Evolutionary conservation across 2,888 invertebrate genomes (phyloP), one percentile per base, ranked within the genome.

Genomic region (Leptarthrus brevirostris): DNA sequence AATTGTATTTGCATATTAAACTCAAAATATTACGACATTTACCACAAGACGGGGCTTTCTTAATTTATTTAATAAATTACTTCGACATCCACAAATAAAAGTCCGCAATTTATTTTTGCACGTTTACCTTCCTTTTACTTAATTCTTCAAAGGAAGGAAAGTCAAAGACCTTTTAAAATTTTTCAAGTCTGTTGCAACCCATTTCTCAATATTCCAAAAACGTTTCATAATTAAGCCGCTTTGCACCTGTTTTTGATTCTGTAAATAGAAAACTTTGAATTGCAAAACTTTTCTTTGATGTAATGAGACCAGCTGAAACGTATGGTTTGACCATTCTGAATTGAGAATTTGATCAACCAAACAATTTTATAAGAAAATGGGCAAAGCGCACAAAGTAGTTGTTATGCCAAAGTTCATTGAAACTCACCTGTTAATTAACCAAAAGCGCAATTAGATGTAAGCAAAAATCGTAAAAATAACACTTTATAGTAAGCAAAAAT

Each of bases 241-340:
- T 22, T 61, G 40, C 61, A 61, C 61, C 61, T 61, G 61, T 61
- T 61, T 36, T 61, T 40, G n/a, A 18, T 40, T 30, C 40, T 61
- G 12, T 4, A 61, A 61, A 61, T 61, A 61, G 61, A 61, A 61
- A 61, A 61, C 20, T 12, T 26, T 36, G 12, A n/a, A 22, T 34
- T 40, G 36, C 36, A 61, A 20, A 6, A 40, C 4, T 61, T 61
- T 61, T 4, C 12, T 18, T 61, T 20, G 40, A 20, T 18, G n/a
- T 18, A 61, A 40, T 6, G 12, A 14, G 30, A 5, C 18, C 24
- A 56, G 34, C 10, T 56, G n/a, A 24, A 44, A 4, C n/a, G 44
- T 2, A 4, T 1, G 0, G 30, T 44, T 58, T 10, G 20, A 14
- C 3, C 22, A 36, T 40, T 8, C 52, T n/a, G 2, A 20, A 3